These are phyloP conservation scores for Lepidocolaptes lacrymiger DNA, from an alignment of 2,797 vertebrate genomes.

Conservation along the genomic window DNA sequence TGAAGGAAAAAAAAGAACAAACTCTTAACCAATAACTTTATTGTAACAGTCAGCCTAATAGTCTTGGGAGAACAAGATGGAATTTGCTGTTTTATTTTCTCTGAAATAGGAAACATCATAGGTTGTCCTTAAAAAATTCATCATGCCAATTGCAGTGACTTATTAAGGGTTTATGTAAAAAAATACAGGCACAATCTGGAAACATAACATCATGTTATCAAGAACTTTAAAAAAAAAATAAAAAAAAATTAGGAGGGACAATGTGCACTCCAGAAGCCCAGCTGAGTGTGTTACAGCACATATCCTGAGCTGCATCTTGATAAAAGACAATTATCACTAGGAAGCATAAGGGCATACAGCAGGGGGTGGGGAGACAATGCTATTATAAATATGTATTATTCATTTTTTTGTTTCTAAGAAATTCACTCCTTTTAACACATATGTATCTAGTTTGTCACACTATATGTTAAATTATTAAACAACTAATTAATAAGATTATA, in stretches of 20 bases:
- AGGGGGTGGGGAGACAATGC: neutral
- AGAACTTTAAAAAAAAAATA: neutral
- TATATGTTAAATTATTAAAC: constrained; percentile 31
- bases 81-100: neutral
- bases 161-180: neutral
- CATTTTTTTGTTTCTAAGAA: neutral
- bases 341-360: constrained; percentile 8
- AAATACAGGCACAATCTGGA: neutral
- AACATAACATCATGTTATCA: neutral
- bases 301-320: constrained; percentile 20
- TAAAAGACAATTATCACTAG: constrained; percentile 28
- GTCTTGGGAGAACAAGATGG: neutral
- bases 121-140: neutral
- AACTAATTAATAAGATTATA: neutral
- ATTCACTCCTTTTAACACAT: neutral
- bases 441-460: neutral
- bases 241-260: neutral
- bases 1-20: neutral
- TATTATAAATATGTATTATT: constrained; percentile 6
- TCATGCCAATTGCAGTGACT: neutral
- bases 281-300: neutral
- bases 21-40: neutral
- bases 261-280: neutral
- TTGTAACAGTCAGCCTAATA: neutral
- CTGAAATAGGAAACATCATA: neutral